A percentile compares a stretch with the other conserved stretches of the same genome.
Evolutionary conservation across 1,140 invertebrate species (phyloP).

Genomic region (Orchesella cincta): DNA sequence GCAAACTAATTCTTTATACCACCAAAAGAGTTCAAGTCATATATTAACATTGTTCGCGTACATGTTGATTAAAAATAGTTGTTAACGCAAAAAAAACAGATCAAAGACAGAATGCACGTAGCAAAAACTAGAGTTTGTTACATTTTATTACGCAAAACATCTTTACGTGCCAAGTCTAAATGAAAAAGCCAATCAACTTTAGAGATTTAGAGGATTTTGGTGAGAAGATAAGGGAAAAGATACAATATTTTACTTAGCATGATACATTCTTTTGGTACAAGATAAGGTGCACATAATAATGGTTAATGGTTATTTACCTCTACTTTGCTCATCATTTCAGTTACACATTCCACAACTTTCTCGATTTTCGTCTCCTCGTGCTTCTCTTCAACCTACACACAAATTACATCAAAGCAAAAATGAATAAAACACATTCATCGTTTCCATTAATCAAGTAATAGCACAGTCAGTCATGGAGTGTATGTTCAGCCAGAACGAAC

Average conservation of each 20-base stretch:
- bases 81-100: too few species aligned
- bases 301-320: background rate
- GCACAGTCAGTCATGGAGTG: too few species aligned
- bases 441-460: background rate
- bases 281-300: background rate
- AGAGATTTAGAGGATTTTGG: background rate
- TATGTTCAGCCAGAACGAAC: too few species aligned
- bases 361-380: background rate
- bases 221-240: background rate
- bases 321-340: conserved; percentile 4
- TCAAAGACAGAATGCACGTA: too few species aligned
- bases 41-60: too few species aligned
- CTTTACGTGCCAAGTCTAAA: background rate
- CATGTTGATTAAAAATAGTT: too few species aligned
- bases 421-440: background rate
- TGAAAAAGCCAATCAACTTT: background rate
- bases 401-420: background rate
- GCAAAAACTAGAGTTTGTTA: too few species aligned
- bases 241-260: background rate
- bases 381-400: background rate
- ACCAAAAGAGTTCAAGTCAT: too few species aligned
- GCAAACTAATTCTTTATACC: background rate
- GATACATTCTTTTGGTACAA: background rate
- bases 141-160: background rate
- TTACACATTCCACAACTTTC: conserved; percentile 14